Percentiles rank a stretch among this genome's conserved stretches.
Conservation (phyloP, 2,888 invertebrate species). For the Cetonia aurata region DNA sequence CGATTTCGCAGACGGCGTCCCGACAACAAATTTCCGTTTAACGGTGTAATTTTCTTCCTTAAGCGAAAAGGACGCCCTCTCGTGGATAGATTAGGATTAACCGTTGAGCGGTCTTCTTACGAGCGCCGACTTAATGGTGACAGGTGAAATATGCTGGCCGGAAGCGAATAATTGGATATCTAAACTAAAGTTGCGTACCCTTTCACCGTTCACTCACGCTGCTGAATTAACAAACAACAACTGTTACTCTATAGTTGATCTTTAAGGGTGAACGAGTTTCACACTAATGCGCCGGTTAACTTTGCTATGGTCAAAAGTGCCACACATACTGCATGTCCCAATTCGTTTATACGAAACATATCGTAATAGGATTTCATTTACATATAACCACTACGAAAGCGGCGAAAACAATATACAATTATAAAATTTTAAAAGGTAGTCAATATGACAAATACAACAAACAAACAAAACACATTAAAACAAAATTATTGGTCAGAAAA, state of each 20-base stretch:
- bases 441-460: no score
- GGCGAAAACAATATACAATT: no score
- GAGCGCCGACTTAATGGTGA: constrained; percentile 35
- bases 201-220: not conserved
- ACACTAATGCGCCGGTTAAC: constrained; percentile 17
- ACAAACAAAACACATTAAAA: no score
- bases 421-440: no score
- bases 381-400: no score
- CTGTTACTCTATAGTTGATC: constrained; percentile 23
- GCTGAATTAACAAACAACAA: constrained; percentile 17
- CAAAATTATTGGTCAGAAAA: no score
- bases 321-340: no score
- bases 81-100: constrained; percentile 40
- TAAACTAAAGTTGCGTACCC: constrained; percentile 28
- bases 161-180: constrained; percentile 41
- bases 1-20: constrained; percentile 8
- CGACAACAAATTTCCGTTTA: constrained; percentile 43
- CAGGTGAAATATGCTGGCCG: constrained; percentile 37
- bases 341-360: not conserved
- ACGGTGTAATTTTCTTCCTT: constrained; percentile 40
- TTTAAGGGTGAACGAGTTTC: constrained; percentile 25
- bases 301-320: not conserved
- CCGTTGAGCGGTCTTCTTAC: constrained; percentile 37
- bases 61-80: constrained; percentile 37
- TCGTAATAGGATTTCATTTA: not conserved